A percentile compares a stretch with the other conserved stretches of the same genome.
phyloP scores from a whole-genome alignment of 2,113 vertebrate species.

The Fulica atra region DNA sequence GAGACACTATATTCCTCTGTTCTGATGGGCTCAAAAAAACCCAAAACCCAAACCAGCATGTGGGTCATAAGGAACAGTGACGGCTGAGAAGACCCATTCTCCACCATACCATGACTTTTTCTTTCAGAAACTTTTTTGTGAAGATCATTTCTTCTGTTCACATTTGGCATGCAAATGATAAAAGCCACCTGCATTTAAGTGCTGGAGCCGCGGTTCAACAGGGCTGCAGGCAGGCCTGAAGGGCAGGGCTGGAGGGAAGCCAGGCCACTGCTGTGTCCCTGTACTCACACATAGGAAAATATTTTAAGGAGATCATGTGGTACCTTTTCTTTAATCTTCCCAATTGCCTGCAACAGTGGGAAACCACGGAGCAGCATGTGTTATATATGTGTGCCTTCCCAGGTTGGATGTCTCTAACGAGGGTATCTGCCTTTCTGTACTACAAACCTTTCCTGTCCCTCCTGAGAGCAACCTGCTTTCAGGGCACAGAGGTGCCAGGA shows the following conservation, averaged over 20 bases:
- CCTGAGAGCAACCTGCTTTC: not conserved
- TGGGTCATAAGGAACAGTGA: not conserved
- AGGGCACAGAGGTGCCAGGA: rapidly evolving
- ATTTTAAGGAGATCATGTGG: not conserved
- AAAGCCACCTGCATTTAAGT: not conserved
- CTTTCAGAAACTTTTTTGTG: not conserved
- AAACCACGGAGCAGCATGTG: not conserved
- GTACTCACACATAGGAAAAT: not conserved
- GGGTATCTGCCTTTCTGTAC: not conserved
- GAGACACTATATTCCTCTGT: not conserved
- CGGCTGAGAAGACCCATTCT: not conserved
- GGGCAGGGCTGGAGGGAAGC: not conserved
- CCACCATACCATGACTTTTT: not conserved
- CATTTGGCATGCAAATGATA: not conserved
- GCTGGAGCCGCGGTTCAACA: not conserved
- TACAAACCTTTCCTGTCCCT: not conserved
- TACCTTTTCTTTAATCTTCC: not conserved
- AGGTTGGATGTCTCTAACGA: not conserved
- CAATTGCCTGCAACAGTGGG: not conserved
- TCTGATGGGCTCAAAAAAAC: not conserved
- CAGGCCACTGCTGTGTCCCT: not conserved
- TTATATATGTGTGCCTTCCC: rapidly evolving
- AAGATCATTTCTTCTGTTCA: rapidly evolving
- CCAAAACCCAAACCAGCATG: not conserved
- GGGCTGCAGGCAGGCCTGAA: not conserved